A percentile compares a stretch with the other conserved stretches of the same genome.
Evolutionary conservation across 2,797 vertebrate species (phyloP).

Genomic region (Enoplosus armatus): DNA sequence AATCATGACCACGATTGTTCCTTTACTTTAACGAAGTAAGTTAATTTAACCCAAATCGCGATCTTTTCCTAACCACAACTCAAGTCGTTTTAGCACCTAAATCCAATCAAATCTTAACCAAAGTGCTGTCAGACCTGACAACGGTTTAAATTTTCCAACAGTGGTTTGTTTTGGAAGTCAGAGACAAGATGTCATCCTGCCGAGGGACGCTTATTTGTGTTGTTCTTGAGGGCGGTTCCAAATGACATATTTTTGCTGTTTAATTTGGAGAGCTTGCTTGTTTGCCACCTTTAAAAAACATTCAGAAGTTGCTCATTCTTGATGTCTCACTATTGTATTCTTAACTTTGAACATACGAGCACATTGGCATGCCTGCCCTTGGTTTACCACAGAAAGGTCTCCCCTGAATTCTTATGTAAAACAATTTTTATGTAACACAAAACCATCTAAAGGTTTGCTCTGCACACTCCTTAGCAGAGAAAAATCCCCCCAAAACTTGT

Average conservation of each 20-base stretch:
- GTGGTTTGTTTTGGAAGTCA: background rate
- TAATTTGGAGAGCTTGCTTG: too few relatives aligned
- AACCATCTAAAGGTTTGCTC: background rate
- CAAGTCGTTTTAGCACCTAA: background rate
- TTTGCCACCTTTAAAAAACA: background rate
- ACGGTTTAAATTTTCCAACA: background rate
- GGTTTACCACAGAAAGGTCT: background rate
- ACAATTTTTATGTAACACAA: background rate
- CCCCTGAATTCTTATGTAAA: background rate
- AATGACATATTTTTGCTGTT: too few relatives aligned
- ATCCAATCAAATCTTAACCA: background rate
- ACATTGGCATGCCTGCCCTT: background rate
- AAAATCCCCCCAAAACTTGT: too few relatives aligned
- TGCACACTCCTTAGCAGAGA: background rate
- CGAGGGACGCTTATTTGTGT: background rate
- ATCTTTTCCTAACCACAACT: background rate
- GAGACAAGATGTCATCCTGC: too few relatives aligned
- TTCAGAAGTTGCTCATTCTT: too few relatives aligned
- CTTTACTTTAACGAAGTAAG: background rate
- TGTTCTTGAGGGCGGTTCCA: background rate
- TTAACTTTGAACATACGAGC: too few relatives aligned
- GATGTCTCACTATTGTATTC: too few relatives aligned
- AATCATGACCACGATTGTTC: too few relatives aligned
- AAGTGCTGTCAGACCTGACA: background rate
- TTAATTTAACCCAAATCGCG: background rate